Percentiles rank a stretch among this genome's conserved stretches.
These are phyloP conservation scores for Sarcophaga caerulescens DNA, from an alignment of 2,888 invertebrate genomes.

Conservation along the genomic window DNA sequence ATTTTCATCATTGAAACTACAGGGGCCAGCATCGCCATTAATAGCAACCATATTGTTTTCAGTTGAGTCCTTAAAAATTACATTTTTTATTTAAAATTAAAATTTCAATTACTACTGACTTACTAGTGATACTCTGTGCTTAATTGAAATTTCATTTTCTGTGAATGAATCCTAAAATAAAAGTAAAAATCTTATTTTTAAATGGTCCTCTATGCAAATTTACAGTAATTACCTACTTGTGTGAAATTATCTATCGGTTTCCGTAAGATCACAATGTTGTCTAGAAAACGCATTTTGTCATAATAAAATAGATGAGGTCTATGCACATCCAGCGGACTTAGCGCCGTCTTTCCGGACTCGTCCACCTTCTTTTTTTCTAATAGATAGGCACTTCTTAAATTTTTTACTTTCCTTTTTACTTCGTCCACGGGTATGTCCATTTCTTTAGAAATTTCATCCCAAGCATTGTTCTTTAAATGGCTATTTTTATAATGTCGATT, in stretches of 20 bases:
- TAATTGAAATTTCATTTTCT: no score
- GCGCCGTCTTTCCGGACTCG: neutral
- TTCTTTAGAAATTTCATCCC: conserved; percentile 18
- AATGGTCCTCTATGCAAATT: no score
- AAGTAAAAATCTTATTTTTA: no score
- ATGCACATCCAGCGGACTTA: neutral
- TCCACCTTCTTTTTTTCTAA: conserved; percentile 26
- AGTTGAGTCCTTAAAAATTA: no score
- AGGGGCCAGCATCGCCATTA: no score
- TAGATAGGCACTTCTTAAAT: conserved; percentile 16
- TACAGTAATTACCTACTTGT: no score
- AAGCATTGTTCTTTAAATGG: conserved; percentile 19
- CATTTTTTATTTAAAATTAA: no score
- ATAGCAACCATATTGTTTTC: no score
- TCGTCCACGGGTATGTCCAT: neutral
- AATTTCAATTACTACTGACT: no score
- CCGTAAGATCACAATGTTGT: neutral
- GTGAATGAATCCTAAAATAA: no score
- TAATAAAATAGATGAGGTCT: conserved; percentile 18
- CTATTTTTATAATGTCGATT: conserved; percentile 6
- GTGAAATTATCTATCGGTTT: neutral
- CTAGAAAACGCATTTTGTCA: conserved; percentile 17
- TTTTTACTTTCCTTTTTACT: conserved; percentile 24
- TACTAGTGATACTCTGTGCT: no score
- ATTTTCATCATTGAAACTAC: no score